Percentiles rank a stretch among this genome's conserved stretches.
These are phyloP conservation scores for Antennarius maculatus DNA, from an alignment of 2,797 vertebrate genomes.

Conservation along the genomic window DNA sequence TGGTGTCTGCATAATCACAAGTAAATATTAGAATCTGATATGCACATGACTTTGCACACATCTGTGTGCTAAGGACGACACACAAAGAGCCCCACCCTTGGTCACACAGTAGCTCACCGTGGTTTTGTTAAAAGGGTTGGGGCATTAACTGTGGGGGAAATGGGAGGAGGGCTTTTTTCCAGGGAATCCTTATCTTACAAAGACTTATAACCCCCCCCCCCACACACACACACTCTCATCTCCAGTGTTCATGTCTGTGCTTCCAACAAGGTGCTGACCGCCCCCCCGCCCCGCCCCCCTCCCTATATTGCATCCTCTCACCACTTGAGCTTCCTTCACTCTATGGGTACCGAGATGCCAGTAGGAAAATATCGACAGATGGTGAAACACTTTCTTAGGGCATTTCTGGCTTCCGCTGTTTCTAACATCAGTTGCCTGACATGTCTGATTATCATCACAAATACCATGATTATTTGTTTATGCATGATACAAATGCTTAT, in stretches of 20 bases:
- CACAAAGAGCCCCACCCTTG: slow-evolving; percentile 54
- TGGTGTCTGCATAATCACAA: background rate
- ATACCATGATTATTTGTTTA: background rate
- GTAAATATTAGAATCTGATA: slow-evolving; percentile 10
- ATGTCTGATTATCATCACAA: slow-evolving; percentile 26
- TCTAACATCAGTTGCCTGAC: slow-evolving; percentile 46
- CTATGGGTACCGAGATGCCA: slow-evolving; percentile 49
- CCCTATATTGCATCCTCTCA: background rate
- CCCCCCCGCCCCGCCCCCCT: slow-evolving; percentile 4
- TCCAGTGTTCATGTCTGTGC: slow-evolving; percentile 49
- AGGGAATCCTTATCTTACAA: slow-evolving; percentile 64
- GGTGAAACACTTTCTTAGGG: slow-evolving; percentile 74
- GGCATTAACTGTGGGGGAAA: slow-evolving; percentile 57
- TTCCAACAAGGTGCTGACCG: slow-evolving; percentile 23
- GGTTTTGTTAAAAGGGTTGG: slow-evolving; percentile 62
- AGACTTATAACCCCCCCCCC: slow-evolving; percentile 32
- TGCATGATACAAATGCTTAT: background rate
- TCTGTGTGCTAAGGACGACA: slow-evolving; percentile 3
- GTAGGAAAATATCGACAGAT: slow-evolving; percentile 73
- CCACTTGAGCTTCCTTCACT: slow-evolving; percentile 55
- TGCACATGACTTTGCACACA: slow-evolving; percentile 6
- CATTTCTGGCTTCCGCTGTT: slow-evolving; percentile 54
- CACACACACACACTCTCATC: background rate
- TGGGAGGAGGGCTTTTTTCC: slow-evolving; percentile 34
- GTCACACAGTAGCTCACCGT: slow-evolving; percentile 44